A percentile compares a stretch with the other conserved stretches of the same genome.
phyloP scores from a whole-genome alignment of 2,888 invertebrate genomes.

The Andrena flavipes region DNA sequence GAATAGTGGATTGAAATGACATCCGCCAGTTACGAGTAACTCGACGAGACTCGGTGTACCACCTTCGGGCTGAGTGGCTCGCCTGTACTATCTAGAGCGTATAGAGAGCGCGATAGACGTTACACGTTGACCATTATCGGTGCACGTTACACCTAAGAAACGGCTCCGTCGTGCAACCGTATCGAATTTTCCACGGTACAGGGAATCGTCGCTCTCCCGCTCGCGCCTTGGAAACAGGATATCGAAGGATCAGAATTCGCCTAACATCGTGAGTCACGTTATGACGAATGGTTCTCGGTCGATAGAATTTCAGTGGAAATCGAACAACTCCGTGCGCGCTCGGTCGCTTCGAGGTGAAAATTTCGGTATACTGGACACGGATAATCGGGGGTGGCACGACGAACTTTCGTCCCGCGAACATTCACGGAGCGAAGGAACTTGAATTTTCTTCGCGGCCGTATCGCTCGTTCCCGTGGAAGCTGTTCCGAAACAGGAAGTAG shows the following conservation, averaged over 20 bases:
- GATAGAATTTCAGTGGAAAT: constrained; percentile 48
- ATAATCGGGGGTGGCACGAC: no score
- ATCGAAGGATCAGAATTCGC: constrained; percentile 37
- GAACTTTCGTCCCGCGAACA: neutral
- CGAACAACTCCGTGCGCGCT: neutral
- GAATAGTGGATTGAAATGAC: constrained; percentile 81
- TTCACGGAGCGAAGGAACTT: constrained; percentile 9
- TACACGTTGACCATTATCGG: constrained; percentile 71
- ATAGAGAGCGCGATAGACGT: constrained; percentile 54
- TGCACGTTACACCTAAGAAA: constrained; percentile 66
- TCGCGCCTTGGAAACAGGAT: constrained; percentile 47
- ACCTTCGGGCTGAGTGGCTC: constrained; percentile 56
- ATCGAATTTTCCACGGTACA: constrained; percentile 66
- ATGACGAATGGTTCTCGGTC: constrained; percentile 42
- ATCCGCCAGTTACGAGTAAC: constrained; percentile 76
- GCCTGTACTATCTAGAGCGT: constrained; percentile 61
- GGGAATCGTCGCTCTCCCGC: constrained; percentile 45
- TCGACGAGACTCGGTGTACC: constrained; percentile 70
- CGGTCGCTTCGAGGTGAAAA: neutral
- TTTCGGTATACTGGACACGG: neutral
- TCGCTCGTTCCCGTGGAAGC: constrained; percentile 44
- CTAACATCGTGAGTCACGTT: constrained; percentile 41
- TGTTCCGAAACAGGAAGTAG: constrained; percentile 53
- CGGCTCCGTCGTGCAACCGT: constrained; percentile 46
- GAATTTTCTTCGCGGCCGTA: constrained; percentile 43